Base-by-base conservation (phyloP, 2,888 invertebrate species). In the Apodemia duryi region DNA sequence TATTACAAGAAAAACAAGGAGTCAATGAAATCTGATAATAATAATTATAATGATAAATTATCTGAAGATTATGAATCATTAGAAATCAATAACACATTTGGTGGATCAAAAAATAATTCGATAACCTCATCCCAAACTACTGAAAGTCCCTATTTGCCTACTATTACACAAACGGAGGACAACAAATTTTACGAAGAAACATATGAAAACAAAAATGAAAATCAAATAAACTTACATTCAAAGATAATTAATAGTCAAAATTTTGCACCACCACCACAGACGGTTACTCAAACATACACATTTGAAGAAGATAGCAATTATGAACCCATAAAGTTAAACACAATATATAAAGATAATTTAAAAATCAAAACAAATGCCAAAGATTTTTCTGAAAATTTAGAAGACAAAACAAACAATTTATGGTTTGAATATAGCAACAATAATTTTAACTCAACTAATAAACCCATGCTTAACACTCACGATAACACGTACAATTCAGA, bases 261-360 rank as follows among this genome's bases (percentile, higher is more conserved):
- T 69, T 82, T 84, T 69, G 69, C 78, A 66, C 83, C 83, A 63
- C 80, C 77, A 21, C 85, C 78, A 69, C 82, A 83, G 77, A 76
- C 76, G 10, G 77, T 84, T 54, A 84, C 86, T 3, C 81, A 85
- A 70, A 79, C 79, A 5, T 86, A 86, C 66, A 80, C 85, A 72
- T 84, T 84, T 68, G 83, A 84, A 65, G 77, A 79, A 51, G 38
- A 51, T 35, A 74, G 70, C 41, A 77, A 73, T 66, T 85, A 82
- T 65, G 83, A 85, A 71, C 72, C 79, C 7, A 75, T 72, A 68
- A 75, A 72, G 70, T 77, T 80, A 5, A 75, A 72, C 70, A 66
- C 62, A 43, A 57, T 62, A 11, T 49, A 51, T 29, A 60, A 64
- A 9, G 75, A 72, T 72, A 66, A 66, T 68, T 60, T 66, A 60